These are phyloP conservation scores for Apogon hyalosoma DNA, from an alignment of 2,797 vertebrate genomes.

Conservation along the genomic window DNA sequence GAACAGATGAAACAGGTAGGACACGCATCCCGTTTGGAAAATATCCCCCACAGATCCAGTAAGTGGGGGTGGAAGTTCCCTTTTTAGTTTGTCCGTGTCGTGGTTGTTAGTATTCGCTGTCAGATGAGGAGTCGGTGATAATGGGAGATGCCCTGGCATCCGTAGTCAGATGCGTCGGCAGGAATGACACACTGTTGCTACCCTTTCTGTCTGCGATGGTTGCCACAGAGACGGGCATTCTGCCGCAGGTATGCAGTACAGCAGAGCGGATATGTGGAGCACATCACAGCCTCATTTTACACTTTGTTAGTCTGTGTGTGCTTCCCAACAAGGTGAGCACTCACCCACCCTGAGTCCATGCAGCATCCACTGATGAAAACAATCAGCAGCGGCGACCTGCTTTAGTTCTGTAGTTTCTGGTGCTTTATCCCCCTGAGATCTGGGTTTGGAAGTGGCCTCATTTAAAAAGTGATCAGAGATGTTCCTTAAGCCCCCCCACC, in stretches of 20 bases:
- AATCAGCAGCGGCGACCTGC: too few species aligned
- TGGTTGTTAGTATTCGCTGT: slow-evolving; percentile 29
- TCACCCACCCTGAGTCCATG: too few species aligned
- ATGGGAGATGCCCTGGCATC: slow-evolving; percentile 57
- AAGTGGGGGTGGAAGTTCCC: background rate
- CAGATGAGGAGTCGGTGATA: slow-evolving; percentile 19
- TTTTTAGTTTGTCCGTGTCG: slow-evolving; percentile 11
- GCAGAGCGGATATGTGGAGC: slow-evolving; percentile 21
- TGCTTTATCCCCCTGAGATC: too few species aligned
- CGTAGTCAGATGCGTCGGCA: slow-evolving; percentile 47
- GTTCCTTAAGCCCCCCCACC: too few species aligned
- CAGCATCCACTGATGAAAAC: too few species aligned
- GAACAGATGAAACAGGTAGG: slow-evolving; percentile 69
- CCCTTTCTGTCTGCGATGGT: slow-evolving; percentile 35
- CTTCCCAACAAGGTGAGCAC: background rate
- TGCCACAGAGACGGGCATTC: slow-evolving; percentile 51
- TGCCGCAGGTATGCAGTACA: slow-evolving; percentile 63
- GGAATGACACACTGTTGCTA: slow-evolving; percentile 65
- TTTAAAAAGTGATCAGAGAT: too few species aligned
- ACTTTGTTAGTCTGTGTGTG: background rate
- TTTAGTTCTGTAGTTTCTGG: too few species aligned
- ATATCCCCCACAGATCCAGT: slow-evolving; percentile 12
- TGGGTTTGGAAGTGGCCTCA: too few species aligned
- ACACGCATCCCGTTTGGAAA: slow-evolving; percentile 32
- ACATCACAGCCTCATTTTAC: background rate